phyloP scores from a whole-genome alignment of 2,888 invertebrate genomes.

The Rhimphoctona megacephalus region DNA sequence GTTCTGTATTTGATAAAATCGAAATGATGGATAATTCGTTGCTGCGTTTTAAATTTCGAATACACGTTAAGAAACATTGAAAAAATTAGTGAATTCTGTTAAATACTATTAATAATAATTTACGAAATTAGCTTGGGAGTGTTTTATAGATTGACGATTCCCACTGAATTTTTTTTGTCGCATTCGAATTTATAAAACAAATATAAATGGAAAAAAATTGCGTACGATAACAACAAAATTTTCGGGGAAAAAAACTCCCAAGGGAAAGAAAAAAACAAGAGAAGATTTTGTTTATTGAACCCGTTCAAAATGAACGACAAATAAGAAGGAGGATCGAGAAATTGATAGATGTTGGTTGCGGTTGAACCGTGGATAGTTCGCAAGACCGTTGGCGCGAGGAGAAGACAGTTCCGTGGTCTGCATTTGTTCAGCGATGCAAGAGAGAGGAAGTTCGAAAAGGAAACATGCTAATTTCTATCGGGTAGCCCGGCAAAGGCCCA shows the following conservation, averaged over 20 bases:
- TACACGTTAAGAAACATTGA: not conserved
- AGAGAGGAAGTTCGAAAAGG: conserved; percentile 75
- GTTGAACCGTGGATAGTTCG: conserved; percentile 39
- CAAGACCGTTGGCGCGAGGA: conserved; percentile 63
- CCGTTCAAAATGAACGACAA: not conserved
- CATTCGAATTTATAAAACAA: too few relatives aligned
- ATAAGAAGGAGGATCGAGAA: conserved; percentile 23
- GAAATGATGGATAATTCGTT: not conserved
- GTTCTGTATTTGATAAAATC: not conserved
- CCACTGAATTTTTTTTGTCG: not conserved
- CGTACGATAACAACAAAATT: too few relatives aligned
- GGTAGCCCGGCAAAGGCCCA: conserved; percentile 63
- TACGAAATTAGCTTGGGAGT: not conserved
- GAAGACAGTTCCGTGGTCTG: conserved; percentile 75
- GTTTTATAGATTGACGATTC: not conserved
- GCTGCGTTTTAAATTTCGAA: not conserved
- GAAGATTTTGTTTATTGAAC: conserved; percentile 12
- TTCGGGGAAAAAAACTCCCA: not conserved
- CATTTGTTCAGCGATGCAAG: conserved; percentile 75
- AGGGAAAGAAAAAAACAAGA: conserved; percentile 4
- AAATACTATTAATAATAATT: not conserved
- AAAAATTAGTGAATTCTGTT: not conserved
- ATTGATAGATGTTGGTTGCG: conserved; percentile 26
- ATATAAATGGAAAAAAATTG: too few relatives aligned
- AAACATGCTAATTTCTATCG: conserved; percentile 76